Evolutionary conservation across 1,140 invertebrate species (phyloP), one percentile per base, ranked within the genome.

Genomic region (Cydia pomonella): DNA sequence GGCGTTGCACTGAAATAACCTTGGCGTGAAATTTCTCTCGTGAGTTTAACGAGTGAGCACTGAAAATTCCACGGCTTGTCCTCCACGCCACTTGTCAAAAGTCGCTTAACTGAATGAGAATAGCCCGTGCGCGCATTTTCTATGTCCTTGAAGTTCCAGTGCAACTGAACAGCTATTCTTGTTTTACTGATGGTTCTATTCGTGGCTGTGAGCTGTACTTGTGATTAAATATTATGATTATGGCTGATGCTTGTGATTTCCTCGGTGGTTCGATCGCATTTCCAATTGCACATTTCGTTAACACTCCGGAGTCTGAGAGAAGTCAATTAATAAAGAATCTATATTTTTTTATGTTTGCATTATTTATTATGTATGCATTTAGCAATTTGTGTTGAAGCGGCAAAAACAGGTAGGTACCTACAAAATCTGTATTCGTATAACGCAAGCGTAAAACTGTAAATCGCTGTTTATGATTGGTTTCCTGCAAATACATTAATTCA

Each of bases 121-220:
- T 66, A 73, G 79, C 77, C 73, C 72, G 75, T 75, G 64, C 73
- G 64, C 73, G 76, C 76, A 80, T 77, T 79, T 83, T 80, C 76
- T 69, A 76, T 76, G 80, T 73, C 84, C 82, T 86, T 84, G 81
- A 83, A 84, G 79, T 74, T 78, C 77, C 79, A 33, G n/a, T 64
- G 63, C 63, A n/a, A 16, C 23, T 21, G 21, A 66, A 81, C 77
- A 76, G 79, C 77, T 85, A 85, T 85, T 85, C 76, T 77, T 76
- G 84, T 79, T 80, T 33, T 66, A 64, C 73, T 69, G 64, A 66
- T 75, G 73, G 63, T 41, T 69, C 64, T 69, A 69, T 69, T 69
- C n/a, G 16, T 38, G 33, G 27, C 29, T 21, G 21, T 59, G 21
- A 59, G 53, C 53, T 59, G 53, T n/a, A 59, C 53, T 59, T 59